Evolutionary conservation across 2,888 invertebrate genomes (phyloP), one percentile per base, ranked within the genome.

Genomic region (Cabera pusaria): DNA sequence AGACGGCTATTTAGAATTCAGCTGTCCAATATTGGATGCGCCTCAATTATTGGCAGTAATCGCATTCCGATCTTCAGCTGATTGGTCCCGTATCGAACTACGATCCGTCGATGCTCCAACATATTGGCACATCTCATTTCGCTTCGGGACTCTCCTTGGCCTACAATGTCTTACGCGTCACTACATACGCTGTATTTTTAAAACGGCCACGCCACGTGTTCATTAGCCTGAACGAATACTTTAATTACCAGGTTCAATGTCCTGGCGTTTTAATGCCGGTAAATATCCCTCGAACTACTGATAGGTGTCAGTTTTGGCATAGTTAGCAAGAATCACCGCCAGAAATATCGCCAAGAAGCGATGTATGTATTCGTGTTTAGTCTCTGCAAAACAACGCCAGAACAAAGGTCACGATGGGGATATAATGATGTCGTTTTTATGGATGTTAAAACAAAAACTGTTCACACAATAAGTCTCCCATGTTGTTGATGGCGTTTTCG

Each of bases 81-180:
- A 16, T 17, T 17, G 21, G 17, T 21, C 24, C 6, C 20, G 22
- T 27, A 35, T 37, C 21, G n/a, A 38, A 20, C 25, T 11, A n/a
- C 28, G 17, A 25, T 20, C 14, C 6, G 6, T 24, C 38, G 29
- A 33, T 42, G 26, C 29, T 34, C 42, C 33, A n/a, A n/a, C n/a
- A 37, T 42, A 59, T 56, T 64, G 61, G 65, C 64, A 56, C 62
- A 44, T 52, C 54, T 53, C 44, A 56, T 49, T 48, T 62, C 46
- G 53, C 56, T 61, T 62, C 44, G 46, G 38, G 43, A 42, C 34
- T 72, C 71, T 72, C 78, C 79, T 77, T 78, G 78, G 72, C 78
- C 78, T 61, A 75, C 65, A 54, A 59, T 37, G 14, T 18, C 20
- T 16, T 21, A 2, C 37, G 20, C 43, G 26, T 43, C 49, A 34